A percentile compares a stretch with the other conserved stretches of the same genome.
phyloP scores from a whole-genome alignment of 1,140 invertebrate species.

The Cyrtorhinus lividipennis region DNA sequence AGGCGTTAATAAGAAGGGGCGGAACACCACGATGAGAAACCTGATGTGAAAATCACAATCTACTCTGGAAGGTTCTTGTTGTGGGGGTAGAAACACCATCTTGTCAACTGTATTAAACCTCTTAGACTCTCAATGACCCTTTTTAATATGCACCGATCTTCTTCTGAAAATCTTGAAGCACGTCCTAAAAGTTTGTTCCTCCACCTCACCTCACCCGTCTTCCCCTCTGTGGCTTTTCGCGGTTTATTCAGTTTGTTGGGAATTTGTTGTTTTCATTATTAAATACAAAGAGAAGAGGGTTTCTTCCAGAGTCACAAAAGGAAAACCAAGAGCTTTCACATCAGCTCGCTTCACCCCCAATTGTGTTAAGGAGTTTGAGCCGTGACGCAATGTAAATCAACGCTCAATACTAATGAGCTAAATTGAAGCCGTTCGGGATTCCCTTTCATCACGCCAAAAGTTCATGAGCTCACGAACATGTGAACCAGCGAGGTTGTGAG shows the following conservation, averaged over 20 bases:
- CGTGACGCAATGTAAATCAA: background rate
- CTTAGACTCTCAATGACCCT: constrained; percentile 9
- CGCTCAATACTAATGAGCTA: background rate
- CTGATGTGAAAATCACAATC: background rate
- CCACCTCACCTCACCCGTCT: background rate
- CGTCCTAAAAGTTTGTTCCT: background rate
- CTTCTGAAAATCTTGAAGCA: background rate
- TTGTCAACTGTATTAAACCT: constrained; percentile 10
- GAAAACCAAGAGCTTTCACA: background rate
- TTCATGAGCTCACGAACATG: too few species aligned
- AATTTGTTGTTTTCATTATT: constrained; percentile 7
- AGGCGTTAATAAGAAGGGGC: constrained; percentile 2
- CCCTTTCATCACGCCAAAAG: background rate
- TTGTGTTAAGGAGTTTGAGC: background rate
- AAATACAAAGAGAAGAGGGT: background rate
- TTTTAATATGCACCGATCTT: constrained; percentile 6
- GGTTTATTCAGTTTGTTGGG: background rate
- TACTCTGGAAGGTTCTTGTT: background rate
- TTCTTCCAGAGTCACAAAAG: constrained; percentile 1
- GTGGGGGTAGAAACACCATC: constrained; percentile 3
- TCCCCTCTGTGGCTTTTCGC: background rate
- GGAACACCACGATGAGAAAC: too few species aligned
- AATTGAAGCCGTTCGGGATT: background rate
- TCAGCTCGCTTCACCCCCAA: background rate
- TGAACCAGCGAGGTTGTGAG: too few species aligned